phyloP scores from a whole-genome alignment of 2,888 invertebrate species.

The Volucella bombylans region DNA sequence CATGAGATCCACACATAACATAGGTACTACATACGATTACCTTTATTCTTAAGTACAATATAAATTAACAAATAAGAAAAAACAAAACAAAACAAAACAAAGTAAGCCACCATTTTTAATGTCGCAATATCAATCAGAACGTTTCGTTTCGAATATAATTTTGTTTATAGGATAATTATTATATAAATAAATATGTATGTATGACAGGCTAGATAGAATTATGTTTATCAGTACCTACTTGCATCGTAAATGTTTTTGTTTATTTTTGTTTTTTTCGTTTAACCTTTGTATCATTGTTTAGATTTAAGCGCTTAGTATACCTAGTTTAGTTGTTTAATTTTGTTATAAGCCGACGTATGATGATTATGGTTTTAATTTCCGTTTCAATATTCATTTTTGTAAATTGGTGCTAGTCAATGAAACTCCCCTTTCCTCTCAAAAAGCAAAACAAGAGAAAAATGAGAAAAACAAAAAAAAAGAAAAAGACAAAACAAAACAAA shows the following conservation, averaged over 20 bases:
- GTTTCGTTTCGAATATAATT: slow-evolving; percentile 8
- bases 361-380: too few relatives aligned
- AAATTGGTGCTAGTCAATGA: slow-evolving; percentile 73
- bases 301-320: slow-evolving; percentile 16
- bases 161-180: slow-evolving; percentile 54
- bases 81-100: slow-evolving; percentile 8
- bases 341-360: slow-evolving; percentile 15
- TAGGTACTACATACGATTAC: slow-evolving; percentile 2
- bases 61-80: neutral
- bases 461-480: slow-evolving; percentile 26
- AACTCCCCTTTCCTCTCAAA: slow-evolving; percentile 36
- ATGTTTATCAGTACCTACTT: slow-evolving; percentile 8
- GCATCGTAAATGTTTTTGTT: too few relatives aligned
- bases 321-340: slow-evolving; percentile 8
- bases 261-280: slow-evolving; percentile 23
- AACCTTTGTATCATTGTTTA: slow-evolving; percentile 19
- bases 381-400: slow-evolving; percentile 33
- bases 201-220: slow-evolving; percentile 50
- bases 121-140: slow-evolving; percentile 36
- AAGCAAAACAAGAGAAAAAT: slow-evolving; percentile 26
- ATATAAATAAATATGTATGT: slow-evolving; percentile 3
- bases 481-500: slow-evolving; percentile 7
- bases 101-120: slow-evolving; percentile 21
- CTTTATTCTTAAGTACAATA: slow-evolving; percentile 54
- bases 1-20: slow-evolving; percentile 10